These are phyloP conservation scores for Pectinophora gossypiella DNA, from an alignment of 1,140 invertebrate species.

Conservation along the genomic window DNA sequence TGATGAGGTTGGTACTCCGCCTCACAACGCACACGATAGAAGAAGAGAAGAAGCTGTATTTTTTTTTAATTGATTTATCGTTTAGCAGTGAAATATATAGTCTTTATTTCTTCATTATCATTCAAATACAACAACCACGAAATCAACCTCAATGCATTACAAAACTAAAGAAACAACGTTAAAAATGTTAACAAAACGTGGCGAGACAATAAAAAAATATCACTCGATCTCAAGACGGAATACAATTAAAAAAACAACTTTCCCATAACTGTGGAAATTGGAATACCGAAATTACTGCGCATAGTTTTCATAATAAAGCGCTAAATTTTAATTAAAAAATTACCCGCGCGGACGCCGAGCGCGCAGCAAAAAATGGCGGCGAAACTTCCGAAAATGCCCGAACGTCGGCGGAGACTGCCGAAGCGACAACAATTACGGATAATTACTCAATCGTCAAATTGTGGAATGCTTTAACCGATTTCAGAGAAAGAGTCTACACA, in stretches of 20 bases:
- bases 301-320: conserved; percentile 56
- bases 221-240: too few species aligned
- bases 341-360: conserved; percentile 19
- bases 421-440: conserved; percentile 39
- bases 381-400: conserved; percentile 32
- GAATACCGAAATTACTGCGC: conserved; percentile 13
- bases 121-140: too few species aligned
- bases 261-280: conserved; percentile 11
- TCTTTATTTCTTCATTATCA: too few species aligned
- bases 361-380: conserved; percentile 31
- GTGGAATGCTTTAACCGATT: conserved; percentile 20
- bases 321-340: conserved; percentile 55
- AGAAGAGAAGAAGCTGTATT: too few species aligned
- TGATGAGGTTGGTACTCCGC: too few species aligned
- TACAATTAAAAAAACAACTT: conserved; percentile 15
- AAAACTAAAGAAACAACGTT: too few species aligned
- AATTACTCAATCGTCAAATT: conserved; percentile 57
- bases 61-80: too few species aligned
- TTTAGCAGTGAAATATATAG: too few species aligned
- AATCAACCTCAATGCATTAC: too few species aligned
- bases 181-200: too few species aligned
- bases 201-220: too few species aligned
- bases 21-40: too few species aligned
- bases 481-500: background rate
- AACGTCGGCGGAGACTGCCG: conserved; percentile 32